These are phyloP conservation scores for Struthidea cinerea DNA, from an alignment of 2,113 vertebrate species.

Conservation along the genomic window DNA sequence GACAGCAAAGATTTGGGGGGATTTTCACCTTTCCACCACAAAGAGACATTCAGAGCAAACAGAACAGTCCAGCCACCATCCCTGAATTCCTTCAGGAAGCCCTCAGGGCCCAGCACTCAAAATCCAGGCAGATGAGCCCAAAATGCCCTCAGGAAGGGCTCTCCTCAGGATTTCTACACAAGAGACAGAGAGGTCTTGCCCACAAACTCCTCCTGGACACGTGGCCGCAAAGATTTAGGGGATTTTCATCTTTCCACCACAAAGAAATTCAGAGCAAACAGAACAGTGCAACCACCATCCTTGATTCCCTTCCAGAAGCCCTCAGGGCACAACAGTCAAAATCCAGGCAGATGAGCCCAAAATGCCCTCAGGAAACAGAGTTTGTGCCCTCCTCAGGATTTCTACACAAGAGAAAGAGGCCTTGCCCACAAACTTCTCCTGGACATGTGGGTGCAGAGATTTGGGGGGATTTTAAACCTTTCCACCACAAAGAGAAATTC, in stretches of 20 bases:
- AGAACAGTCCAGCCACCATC: fast-evolving
- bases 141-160: background rate
- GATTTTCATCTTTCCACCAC: background rate
- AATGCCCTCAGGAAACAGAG: background rate
- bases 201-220: background rate
- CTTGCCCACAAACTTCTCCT: background rate
- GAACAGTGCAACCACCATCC: fast-evolving
- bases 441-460: fast-evolving
- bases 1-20: background rate
- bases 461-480: background rate
- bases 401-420: background rate
- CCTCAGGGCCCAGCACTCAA: background rate
- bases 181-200: background rate
- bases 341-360: background rate
- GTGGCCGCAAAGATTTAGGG: background rate
- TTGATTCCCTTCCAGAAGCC: fast-evolving
- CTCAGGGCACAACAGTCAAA: background rate
- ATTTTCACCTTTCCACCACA: background rate
- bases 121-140: background rate
- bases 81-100: background rate
- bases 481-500: no score
- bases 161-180: background rate
- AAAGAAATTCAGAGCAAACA: background rate
- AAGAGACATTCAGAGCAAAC: background rate
- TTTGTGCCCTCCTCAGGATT: background rate